Base-by-base conservation (phyloP, 2,113 vertebrate genomes). In the Dasypus novemcinctus region DNA sequence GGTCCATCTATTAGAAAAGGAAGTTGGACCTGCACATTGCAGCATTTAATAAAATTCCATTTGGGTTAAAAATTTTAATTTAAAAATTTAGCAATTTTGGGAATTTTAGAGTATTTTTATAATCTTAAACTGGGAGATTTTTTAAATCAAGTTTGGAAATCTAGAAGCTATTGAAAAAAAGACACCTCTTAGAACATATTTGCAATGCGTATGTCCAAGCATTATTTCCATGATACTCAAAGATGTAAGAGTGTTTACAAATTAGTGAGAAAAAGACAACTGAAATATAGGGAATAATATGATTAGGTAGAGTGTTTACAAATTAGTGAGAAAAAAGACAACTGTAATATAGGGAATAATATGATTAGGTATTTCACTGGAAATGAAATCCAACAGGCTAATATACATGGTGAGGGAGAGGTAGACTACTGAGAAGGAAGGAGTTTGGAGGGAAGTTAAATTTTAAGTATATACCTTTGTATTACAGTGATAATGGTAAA, bases 111-210 rank as follows among this genome's bases (percentile, higher is more conserved):
- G 36, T 15, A 68, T 31, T 82, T 93, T 49, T 86, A 36, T 85
- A 64, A 27, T 83, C 75, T 92, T 95, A 21, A 15, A 59, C 38
- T 66, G 31, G 21, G 38, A 49, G 75, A 57, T 33, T 74, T 86
- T 94, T 91, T 92, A 68, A 75, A 75, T 91, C 84, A 78, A 87
- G 25, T 72, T 63, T 27, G 54, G 29, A 74, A 94, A 78, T 52
- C 17, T 3, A 41, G 71, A 89, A 78, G 11, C 36, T 92, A 3
- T 15, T 52, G 63, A 76, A 18, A 59, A 87, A 91, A 91, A 43
- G 31, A 64, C 18, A 33, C 25, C 2, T 17, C 0, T 7, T 66
- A 43, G 31, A 59, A 71, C 59, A 27, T 52, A 31, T 18, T n/a
- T 49, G 64, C 36, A 41, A 2, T 23, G 8, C 38, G 11, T 36